phyloP scores from a whole-genome alignment of 2,113 vertebrate species.

The Hiodon tergisus region DNA sequence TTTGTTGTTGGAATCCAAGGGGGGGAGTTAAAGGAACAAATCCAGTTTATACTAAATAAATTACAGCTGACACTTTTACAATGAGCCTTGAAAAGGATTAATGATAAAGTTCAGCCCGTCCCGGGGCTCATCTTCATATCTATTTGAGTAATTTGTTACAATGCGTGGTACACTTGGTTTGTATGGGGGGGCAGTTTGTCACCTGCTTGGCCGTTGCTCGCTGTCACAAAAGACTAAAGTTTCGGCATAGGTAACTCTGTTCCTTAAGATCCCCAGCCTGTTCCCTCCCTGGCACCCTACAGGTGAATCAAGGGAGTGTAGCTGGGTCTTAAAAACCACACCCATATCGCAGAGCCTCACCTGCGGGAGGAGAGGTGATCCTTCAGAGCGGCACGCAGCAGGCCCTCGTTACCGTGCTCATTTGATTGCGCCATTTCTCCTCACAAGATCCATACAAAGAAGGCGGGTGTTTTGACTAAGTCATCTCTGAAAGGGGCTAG shows the following conservation, averaged over 20 bases:
- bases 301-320: no score
- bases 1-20: slow-evolving; percentile 2
- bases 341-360: no score
- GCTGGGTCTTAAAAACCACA: no score
- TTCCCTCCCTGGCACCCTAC: no score
- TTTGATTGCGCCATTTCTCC: slow-evolving; percentile 47
- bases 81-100: background rate
- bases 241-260: no score
- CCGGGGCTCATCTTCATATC: background rate
- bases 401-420: slow-evolving; percentile 60
- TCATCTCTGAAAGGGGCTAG: slow-evolving; percentile 50
- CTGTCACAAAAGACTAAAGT: no score
- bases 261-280: no score
- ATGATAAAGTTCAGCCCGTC: background rate
- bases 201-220: background rate
- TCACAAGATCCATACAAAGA: slow-evolving; percentile 46
- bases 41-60: background rate
- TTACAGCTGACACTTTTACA: slow-evolving; percentile 15
- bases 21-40: background rate
- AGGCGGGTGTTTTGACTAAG: slow-evolving; percentile 66
- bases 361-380: slow-evolving; percentile 25
- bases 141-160: slow-evolving; percentile 1
- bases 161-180: background rate
- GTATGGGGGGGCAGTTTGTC: background rate
- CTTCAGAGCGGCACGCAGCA: slow-evolving; percentile 51